These are phyloP conservation scores for Chionodraco myersi DNA, from an alignment of 2,113 vertebrate species.

Conservation along the genomic window DNA sequence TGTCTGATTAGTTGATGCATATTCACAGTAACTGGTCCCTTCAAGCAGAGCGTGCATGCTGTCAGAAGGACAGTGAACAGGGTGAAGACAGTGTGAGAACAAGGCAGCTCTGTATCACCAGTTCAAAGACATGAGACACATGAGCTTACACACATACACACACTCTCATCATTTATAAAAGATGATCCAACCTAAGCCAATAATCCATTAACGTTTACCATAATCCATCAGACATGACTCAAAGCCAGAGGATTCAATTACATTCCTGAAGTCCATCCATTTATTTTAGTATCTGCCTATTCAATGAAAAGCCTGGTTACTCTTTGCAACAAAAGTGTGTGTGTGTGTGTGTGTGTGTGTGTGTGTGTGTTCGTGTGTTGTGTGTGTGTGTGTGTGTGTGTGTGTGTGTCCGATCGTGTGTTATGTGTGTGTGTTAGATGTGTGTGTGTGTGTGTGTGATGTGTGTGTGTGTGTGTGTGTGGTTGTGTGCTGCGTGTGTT, in stretches of 20 bases:
- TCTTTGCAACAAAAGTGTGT: constrained; percentile 25
- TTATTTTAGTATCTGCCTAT: constrained; percentile 37
- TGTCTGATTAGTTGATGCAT: constrained; percentile 28
- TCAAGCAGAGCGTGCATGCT: constrained; percentile 21
- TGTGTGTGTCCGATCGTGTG: no score
- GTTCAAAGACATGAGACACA: constrained; percentile 18
- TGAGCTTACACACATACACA: background rate
- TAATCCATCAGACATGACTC: constrained; percentile 29
- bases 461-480: no score
- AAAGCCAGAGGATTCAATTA: constrained; percentile 44
- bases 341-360: background rate
- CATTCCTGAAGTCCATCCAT: constrained; percentile 32
- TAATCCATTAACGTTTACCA: constrained; percentile 23
- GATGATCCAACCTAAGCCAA: constrained; percentile 9
- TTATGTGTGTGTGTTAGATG: no score
- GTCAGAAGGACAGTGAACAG: constrained; percentile 36
- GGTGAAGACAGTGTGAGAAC: constrained; percentile 17
- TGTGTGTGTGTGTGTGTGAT: no score
- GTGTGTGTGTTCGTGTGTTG: no score
- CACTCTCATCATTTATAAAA: constrained; percentile 1
- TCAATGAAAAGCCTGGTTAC: constrained; percentile 36
- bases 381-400: no score
- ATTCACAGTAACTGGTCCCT: constrained; percentile 49
- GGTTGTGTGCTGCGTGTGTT: background rate
- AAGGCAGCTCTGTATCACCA: constrained; percentile 31